Evolutionary conservation across 2,888 invertebrate genomes (phyloP), one percentile per base, ranked within the genome.

Genomic region (Diarsia mendica): DNA sequence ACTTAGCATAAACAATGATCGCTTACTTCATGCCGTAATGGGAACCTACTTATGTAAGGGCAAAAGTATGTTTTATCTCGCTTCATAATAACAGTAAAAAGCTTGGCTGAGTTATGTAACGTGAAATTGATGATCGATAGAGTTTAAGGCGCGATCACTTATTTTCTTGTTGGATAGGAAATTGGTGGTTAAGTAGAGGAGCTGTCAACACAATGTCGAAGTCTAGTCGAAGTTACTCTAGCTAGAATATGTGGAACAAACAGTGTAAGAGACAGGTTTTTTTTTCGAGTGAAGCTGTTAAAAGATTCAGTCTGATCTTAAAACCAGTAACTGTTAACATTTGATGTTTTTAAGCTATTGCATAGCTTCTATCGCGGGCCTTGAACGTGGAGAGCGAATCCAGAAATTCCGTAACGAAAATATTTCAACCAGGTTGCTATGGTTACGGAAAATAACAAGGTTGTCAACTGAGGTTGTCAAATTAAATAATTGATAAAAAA

Each of bases 1-100:
- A 90, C 88, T 88, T 85, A 90, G 86, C 87, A 88, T 88, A 75
- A 71, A 67, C 84, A 79, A 86, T 85, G 83, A 87, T 85, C 78
- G 82, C 72, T 84, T 84, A 82, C 80, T 85, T 80, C 75, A 73
- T 79, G 70, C 64, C 55, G 5, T 86, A 80, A 86, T 82, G 76
- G 79, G 76, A 82, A 77, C 66, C 55, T 71, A 44, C 71, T 81
- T 67, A 64, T n/a, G 39, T 67, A 60, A 80, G 68, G 39, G 60
- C 65, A 67, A 68, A 63, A 66, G 28, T 68, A 65, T 85, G 55
- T 71, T 77, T 77, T 74, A 72, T 80, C 73, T 72, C 20, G 15
- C 72, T 69, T 72, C 28, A 64, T 77, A 67, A 67, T 77, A 67
- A 58, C 71, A 67, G 76, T 69, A 82, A 85, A 82, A 76, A 72